phyloP scores from a whole-genome alignment of 2,797 vertebrate genomes.

The Pangasius mekongensis region DNA sequence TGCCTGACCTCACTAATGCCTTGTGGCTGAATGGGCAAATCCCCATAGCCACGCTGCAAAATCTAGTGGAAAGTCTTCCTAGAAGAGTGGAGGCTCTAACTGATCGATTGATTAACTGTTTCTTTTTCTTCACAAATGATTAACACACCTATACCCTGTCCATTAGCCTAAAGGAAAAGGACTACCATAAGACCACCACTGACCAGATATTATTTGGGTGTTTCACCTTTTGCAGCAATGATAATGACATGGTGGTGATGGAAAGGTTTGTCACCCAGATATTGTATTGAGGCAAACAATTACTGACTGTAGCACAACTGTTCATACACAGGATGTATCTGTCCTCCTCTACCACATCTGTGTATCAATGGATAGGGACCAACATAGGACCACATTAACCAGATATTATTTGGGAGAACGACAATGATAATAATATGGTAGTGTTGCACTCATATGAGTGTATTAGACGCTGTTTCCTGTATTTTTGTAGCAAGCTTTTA shows the following conservation, averaged over 20 bases:
- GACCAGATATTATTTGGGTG: neutral
- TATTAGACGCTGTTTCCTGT: neutral
- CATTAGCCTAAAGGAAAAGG: neutral
- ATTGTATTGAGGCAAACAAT: neutral
- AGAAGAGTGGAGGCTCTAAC: neutral
- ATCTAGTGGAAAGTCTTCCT: neutral
- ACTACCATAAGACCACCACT: neutral
- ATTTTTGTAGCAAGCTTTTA: neutral
- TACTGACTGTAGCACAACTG: neutral
- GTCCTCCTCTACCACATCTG: neutral
- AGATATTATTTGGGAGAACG: neutral
- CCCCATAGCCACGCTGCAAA: neutral
- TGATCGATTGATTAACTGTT: neutral
- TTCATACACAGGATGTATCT: neutral
- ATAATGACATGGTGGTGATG: neutral
- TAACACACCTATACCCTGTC: neutral
- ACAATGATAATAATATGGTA: neutral
- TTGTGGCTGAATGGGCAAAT: neutral
- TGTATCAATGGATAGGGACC: neutral
- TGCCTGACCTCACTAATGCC: neutral
- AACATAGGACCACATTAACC: neutral
- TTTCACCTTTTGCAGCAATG: neutral
- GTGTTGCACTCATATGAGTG: neutral
- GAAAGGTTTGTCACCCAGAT: neutral
- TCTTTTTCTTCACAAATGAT: neutral